These are phyloP conservation scores for Acleris emargana DNA, from an alignment of 2,888 invertebrate species.

Conservation along the genomic window DNA sequence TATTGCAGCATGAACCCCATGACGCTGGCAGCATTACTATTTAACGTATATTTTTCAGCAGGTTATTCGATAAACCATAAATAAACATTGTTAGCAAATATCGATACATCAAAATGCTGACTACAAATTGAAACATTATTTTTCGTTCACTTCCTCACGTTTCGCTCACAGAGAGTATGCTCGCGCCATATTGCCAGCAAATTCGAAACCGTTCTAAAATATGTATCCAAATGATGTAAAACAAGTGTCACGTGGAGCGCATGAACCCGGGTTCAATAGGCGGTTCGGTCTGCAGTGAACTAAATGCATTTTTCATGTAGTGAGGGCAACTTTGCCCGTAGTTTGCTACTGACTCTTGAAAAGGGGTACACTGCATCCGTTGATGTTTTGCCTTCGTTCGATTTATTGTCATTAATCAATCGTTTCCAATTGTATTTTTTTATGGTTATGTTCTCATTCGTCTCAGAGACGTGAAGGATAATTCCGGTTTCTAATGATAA, in stretches of 20 bases:
- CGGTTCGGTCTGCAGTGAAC: constrained; percentile 46
- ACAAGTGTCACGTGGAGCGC: constrained; percentile 35
- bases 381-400: background rate
- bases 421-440: too few relatives aligned
- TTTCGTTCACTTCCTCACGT: background rate
- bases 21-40: too few relatives aligned
- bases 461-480: too few relatives aligned
- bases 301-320: constrained; percentile 81
- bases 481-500: too few relatives aligned
- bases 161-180: background rate
- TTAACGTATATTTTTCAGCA: too few relatives aligned
- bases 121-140: background rate
- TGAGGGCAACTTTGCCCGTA: constrained; percentile 63
- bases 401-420: too few relatives aligned
- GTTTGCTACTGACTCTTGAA: constrained; percentile 52
- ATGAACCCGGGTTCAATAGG: constrained; percentile 20
- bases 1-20: too few relatives aligned
- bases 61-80: too few relatives aligned
- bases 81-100: too few relatives aligned
- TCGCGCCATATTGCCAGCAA: background rate
- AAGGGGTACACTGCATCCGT: constrained; percentile 48
- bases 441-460: too few relatives aligned
- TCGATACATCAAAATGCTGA: too few relatives aligned
- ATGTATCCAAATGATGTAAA: constrained; percentile 38
- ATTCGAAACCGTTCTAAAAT: constrained; percentile 24